A percentile compares a stretch with the other conserved stretches of the same genome.
Conservation (phyloP, 2,797 vertebrate species). For the Paramormyrops hopkinsi region DNA sequence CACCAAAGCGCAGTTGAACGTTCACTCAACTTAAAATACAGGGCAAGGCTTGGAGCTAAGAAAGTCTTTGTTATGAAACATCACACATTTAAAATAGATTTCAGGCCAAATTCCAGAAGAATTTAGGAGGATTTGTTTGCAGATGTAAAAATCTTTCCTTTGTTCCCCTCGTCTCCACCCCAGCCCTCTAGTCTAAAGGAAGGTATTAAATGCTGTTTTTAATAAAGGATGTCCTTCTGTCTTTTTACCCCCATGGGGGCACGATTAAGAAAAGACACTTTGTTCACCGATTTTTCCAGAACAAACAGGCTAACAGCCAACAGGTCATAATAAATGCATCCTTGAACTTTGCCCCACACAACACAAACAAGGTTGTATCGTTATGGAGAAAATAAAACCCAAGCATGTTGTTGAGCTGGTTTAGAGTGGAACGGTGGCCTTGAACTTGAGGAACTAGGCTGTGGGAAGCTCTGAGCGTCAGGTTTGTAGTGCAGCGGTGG, state of each 20-base stretch:
- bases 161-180: background rate
- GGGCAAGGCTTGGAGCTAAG: slow-evolving; percentile 3
- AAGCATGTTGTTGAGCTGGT: slow-evolving; percentile 4
- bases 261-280: background rate
- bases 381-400: slow-evolving; percentile 1
- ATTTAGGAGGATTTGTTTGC: slow-evolving; percentile 1
- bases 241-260: background rate
- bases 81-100: background rate
- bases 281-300: background rate
- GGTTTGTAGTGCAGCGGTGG: background rate
- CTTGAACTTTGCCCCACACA: slow-evolving; percentile 10
- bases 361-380: slow-evolving; percentile 17
- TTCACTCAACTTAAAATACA: background rate
- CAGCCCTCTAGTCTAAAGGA: slow-evolving; percentile 7
- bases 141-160: slow-evolving; percentile 6
- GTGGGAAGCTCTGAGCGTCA: background rate
- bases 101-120: background rate
- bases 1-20: background rate
- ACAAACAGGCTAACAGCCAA: background rate
- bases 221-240: slow-evolving; percentile 9
- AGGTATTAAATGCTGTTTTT: background rate
- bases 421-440: background rate
- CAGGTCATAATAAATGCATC: slow-evolving; percentile 12
- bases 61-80: background rate
- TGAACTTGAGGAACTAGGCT: background rate